Evolutionary conservation across 2,797 vertebrate genomes (phyloP).

Genomic region (Diplodus puntazzo): DNA sequence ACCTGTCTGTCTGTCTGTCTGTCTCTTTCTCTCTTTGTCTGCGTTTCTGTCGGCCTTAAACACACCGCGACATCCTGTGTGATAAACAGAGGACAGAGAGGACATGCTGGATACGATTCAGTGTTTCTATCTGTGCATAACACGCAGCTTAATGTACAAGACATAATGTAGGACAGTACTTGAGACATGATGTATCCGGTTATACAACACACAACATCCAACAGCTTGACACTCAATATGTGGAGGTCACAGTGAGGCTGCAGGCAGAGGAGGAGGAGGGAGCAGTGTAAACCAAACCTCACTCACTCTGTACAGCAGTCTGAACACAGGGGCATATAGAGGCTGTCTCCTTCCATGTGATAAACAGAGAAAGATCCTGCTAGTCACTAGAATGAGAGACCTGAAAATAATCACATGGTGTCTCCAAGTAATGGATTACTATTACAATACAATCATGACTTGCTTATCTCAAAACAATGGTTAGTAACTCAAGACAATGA

Average conservation of each 20-base stretch:
- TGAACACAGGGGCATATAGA: background rate
- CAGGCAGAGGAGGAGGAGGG: background rate
- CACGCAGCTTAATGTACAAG: too few relatives aligned
- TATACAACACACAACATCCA: conserved; percentile 28
- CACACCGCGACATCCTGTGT: conserved; percentile 12
- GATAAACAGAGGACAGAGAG: conserved; percentile 43
- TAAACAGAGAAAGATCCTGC: too few relatives aligned
- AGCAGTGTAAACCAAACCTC: background rate
- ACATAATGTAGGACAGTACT: background rate
- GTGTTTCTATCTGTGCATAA: background rate
- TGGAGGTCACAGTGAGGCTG: conserved; percentile 43
- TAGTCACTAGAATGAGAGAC: too few relatives aligned
- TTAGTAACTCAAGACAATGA: too few relatives aligned
- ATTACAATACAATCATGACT: too few relatives aligned
- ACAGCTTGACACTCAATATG: conserved; percentile 11
- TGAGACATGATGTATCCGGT: conserved; percentile 31
- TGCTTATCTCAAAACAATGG: too few relatives aligned
- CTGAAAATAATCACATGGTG: too few relatives aligned
- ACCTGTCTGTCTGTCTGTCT: background rate
- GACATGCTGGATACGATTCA: background rate
- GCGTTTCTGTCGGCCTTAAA: background rate
- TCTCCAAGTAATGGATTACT: too few relatives aligned
- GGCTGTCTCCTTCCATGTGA: background rate
- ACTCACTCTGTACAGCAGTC: background rate
- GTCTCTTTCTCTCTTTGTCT: too few relatives aligned